These are phyloP conservation scores for Oryzaephilus surinamensis DNA, from an alignment of 1,140 invertebrate genomes.

Conservation along the genomic window DNA sequence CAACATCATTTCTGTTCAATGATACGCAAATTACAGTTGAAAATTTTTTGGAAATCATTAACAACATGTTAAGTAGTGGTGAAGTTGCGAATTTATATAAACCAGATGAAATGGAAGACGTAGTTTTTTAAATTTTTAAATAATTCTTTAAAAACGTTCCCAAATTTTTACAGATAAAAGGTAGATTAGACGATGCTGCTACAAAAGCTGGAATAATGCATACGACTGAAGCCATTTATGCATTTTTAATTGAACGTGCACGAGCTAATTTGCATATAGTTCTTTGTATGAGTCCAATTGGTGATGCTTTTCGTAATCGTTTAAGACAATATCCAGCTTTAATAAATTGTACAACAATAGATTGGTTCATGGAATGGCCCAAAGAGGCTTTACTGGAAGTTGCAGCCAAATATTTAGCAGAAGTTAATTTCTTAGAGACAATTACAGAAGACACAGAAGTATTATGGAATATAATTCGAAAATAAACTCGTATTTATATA, in stretches of 20 bases:
- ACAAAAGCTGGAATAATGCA: conserved; percentile 60
- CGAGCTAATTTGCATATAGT: conserved; percentile 43
- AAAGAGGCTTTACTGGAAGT: conserved; percentile 76
- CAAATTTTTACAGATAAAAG: conserved; percentile 71
- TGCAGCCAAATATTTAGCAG: conserved; percentile 55
- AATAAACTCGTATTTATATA: conserved; percentile 62
- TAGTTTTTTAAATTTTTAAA: no score
- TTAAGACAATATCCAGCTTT: conserved; percentile 81
- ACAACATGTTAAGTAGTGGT: conserved; percentile 78
- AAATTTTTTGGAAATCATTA: conserved; percentile 77
- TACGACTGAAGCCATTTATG: conserved; percentile 56
- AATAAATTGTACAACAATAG: conserved; percentile 69
- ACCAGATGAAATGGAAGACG: conserved; percentile 82
- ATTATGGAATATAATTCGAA: conserved; percentile 59
- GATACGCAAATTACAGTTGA: conserved; percentile 85
- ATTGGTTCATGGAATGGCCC: conserved; percentile 88
- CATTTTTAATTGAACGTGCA: conserved; percentile 66
- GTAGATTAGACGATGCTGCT: conserved; percentile 57
- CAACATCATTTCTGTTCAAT: conserved; percentile 69
- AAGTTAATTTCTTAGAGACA: conserved; percentile 53
- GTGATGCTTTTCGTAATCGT: conserved; percentile 67
- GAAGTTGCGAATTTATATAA: conserved; percentile 77
- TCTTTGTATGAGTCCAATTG: conserved; percentile 82
- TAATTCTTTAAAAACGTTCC: no score
- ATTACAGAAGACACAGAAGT: conserved; percentile 58